Conservation (phyloP, 2,797 vertebrate species). For the Lophius americanus region DNA sequence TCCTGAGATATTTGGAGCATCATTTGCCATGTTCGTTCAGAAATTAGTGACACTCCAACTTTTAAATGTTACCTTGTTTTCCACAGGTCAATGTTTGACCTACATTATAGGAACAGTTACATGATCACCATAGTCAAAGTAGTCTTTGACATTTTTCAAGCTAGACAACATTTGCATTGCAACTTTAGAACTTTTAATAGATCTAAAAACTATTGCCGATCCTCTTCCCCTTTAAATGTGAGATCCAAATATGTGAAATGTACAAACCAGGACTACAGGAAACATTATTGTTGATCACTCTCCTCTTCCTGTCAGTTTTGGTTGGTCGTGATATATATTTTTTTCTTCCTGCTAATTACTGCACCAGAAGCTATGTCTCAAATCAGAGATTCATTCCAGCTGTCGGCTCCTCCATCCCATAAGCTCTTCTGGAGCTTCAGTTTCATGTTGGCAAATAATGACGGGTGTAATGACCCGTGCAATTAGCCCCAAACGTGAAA, state of each 20-base stretch:
- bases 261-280: conserved; percentile 25
- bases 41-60: too few species aligned
- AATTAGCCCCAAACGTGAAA: conserved; percentile 45
- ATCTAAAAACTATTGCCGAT: background rate
- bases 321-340: background rate
- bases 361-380: conserved; percentile 23
- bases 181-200: background rate
- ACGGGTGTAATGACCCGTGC: conserved; percentile 42
- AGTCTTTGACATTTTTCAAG: too few species aligned
- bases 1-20: too few species aligned
- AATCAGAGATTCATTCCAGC: conserved; percentile 29
- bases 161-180: too few species aligned
- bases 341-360: conserved; percentile 25
- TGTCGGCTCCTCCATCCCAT: conserved; percentile 34
- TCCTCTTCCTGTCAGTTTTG: background rate
- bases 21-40: too few species aligned
- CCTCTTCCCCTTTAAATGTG: background rate
- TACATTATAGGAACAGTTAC: too few species aligned
- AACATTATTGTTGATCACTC: conserved; percentile 6
- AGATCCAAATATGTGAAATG: conserved; percentile 10
- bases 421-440: conserved; percentile 11
- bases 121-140: too few species aligned
- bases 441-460: conserved; percentile 44
- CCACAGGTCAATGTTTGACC: too few species aligned
- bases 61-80: background rate